These are phyloP conservation scores for Dione juno DNA, from an alignment of 2,888 invertebrate species.

Conservation along the genomic window DNA sequence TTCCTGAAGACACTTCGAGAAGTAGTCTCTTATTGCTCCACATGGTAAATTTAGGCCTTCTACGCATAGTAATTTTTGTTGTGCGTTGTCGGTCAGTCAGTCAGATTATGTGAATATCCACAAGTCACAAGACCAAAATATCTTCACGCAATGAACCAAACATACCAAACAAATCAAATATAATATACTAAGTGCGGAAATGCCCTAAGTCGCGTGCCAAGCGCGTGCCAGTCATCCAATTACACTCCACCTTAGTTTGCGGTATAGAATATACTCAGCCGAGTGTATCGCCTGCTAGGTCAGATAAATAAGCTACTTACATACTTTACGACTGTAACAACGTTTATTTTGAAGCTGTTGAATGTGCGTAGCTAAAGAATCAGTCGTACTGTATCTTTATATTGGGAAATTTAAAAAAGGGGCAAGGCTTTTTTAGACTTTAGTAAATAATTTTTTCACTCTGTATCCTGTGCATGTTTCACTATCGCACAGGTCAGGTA, in stretches of 20 bases:
- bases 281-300: constrained; percentile 76
- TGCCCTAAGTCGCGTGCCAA: constrained; percentile 66
- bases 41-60: too few relatives aligned
- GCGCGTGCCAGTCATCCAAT: constrained; percentile 75
- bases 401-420: too few relatives aligned
- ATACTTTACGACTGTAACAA: constrained; percentile 17
- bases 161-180: constrained; percentile 6
- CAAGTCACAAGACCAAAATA: not conserved
- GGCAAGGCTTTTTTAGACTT: too few relatives aligned
- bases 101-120: too few relatives aligned
- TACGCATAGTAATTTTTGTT: too few relatives aligned
- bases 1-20: too few relatives aligned
- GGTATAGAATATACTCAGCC: constrained; percentile 70
- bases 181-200: constrained; percentile 46
- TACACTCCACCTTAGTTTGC: constrained; percentile 75
- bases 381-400: not conserved
- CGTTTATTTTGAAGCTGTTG: not conserved
- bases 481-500: too few relatives aligned
- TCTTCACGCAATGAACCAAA: not conserved
- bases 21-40: too few relatives aligned
- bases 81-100: too few relatives aligned
- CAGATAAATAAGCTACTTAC: constrained; percentile 49
- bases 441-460: too few relatives aligned
- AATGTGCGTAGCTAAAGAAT: not conserved
- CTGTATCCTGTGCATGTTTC: too few relatives aligned